phyloP scores from a whole-genome alignment of 2,113 vertebrate species.

The Channa argus region DNA sequence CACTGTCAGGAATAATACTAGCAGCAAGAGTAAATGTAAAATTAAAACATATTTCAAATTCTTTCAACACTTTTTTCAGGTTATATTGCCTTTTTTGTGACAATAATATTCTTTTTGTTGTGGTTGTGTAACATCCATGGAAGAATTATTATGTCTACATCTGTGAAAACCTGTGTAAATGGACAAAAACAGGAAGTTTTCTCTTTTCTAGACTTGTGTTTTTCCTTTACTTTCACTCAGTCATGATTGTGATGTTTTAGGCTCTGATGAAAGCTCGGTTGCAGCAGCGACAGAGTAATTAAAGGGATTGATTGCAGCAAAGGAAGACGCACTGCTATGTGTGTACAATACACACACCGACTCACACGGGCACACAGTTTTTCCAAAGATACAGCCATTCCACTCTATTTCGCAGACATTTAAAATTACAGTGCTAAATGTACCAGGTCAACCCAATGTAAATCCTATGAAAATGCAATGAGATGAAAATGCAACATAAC shows the following conservation, averaged over 20 bases:
- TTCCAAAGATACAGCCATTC: conserved; percentile 28
- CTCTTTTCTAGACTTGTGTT: neutral
- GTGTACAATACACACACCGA: conserved; percentile 25
- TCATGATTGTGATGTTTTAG: conserved; percentile 42
- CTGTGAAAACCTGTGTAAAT: too few relatives aligned
- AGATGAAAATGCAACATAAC: too few relatives aligned
- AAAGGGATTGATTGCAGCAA: conserved; percentile 76
- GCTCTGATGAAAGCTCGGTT: conserved; percentile 72
- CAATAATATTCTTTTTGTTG: neutral
- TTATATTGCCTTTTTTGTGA: neutral
- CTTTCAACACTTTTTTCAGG: too few relatives aligned
- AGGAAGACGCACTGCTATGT: conserved; percentile 45
- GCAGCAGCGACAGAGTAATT: conserved; percentile 75
- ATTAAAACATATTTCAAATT: too few relatives aligned
- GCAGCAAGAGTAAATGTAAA: neutral
- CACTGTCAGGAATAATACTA: conserved; percentile 16
- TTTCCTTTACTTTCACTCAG: conserved; percentile 5
- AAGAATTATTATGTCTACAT: too few relatives aligned
- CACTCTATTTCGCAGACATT: conserved; percentile 41
- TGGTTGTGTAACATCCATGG: too few relatives aligned
- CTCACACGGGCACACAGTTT: conserved; percentile 3
- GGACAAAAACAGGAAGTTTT: neutral
- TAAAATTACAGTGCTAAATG: conserved; percentile 50
- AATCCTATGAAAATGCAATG: conserved; percentile 11
- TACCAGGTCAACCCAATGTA: conserved; percentile 39